Evolutionary conservation across 1,140 invertebrate species (phyloP).

Genomic region (Doryteuthis pealeii): DNA sequence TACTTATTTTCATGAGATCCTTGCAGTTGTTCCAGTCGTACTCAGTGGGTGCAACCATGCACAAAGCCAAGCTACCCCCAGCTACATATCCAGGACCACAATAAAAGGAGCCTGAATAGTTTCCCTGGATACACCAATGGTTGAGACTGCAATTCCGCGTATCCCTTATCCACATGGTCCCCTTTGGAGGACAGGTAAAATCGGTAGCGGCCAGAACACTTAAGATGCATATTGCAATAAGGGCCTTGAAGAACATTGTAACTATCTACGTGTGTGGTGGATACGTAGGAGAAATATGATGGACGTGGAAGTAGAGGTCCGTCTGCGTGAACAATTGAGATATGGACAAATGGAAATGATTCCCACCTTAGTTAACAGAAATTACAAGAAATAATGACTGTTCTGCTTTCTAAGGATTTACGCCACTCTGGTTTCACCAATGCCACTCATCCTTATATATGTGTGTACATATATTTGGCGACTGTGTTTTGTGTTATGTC

Average conservation of each 20-base stretch:
- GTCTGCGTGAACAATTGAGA: not conserved
- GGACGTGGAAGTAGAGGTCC: not conserved
- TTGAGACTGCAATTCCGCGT: not conserved
- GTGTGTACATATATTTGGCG: not conserved
- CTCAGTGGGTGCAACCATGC: not conserved
- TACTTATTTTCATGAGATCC: conserved; percentile 8
- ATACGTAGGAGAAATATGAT: not conserved
- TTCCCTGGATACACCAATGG: conserved; percentile 4
- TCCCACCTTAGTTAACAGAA: no score
- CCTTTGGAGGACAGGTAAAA: not conserved
- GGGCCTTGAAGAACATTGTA: not conserved
- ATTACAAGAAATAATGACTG: no score
- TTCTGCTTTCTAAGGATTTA: not conserved
- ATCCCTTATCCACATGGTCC: conserved; percentile 6
- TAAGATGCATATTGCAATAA: not conserved
- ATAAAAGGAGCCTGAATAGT: not conserved
- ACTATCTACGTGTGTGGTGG: not conserved
- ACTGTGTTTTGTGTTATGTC: no score
- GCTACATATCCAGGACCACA: not conserved
- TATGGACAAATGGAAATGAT: no score
- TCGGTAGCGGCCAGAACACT: not conserved
- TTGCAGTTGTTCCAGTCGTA: conserved; percentile 6
- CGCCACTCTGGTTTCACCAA: not conserved
- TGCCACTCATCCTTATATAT: conserved; percentile 4
- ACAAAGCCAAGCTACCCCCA: not conserved